phyloP scores from a whole-genome alignment of 2,797 vertebrate genomes.

The Labeo calbasu region DNA sequence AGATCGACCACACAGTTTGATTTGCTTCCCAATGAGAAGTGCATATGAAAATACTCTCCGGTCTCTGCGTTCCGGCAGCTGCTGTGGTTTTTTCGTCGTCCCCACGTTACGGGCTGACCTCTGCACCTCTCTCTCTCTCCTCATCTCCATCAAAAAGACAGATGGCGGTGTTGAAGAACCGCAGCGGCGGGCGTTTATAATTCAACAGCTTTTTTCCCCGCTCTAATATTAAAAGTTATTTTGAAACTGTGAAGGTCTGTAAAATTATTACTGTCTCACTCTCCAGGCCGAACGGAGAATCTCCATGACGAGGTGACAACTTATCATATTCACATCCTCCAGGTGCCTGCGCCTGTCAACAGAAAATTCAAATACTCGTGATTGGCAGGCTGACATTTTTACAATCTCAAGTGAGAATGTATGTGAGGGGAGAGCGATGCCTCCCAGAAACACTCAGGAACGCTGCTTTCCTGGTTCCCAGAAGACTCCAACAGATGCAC shows the following conservation, averaged over 20 bases:
- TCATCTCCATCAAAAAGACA: constrained; percentile 68
- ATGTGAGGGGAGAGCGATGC: constrained; percentile 68
- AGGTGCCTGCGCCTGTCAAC: constrained; percentile 70
- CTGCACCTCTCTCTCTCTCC: constrained; percentile 49
- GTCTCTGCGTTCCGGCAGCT: constrained; percentile 32
- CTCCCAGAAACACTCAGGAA: constrained; percentile 59
- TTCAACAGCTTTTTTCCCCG: constrained; percentile 61
- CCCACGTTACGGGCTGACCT: constrained; percentile 52
- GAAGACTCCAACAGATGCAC: constrained; percentile 54
- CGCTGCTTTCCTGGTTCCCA: constrained; percentile 52
- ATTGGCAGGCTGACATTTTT: constrained; percentile 76
- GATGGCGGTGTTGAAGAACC: constrained; percentile 64
- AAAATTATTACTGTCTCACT: constrained; percentile 71
- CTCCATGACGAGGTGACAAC: constrained; percentile 75
- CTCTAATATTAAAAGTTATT: constrained; percentile 71
- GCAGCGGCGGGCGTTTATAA: constrained; percentile 60
- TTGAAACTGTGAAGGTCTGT: constrained; percentile 65
- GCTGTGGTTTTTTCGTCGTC: constrained; percentile 20
- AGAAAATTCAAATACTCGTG: constrained; percentile 77
- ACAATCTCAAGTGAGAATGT: constrained; percentile 76
- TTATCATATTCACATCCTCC: constrained; percentile 74
- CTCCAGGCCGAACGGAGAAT: constrained; percentile 70
- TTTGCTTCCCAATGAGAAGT: constrained; percentile 47
- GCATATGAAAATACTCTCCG: constrained; percentile 46
- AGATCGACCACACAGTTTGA: constrained; percentile 57